These are phyloP conservation scores for Amphipoea oculea DNA, from an alignment of 2,888 invertebrate genomes.

Conservation along the genomic window DNA sequence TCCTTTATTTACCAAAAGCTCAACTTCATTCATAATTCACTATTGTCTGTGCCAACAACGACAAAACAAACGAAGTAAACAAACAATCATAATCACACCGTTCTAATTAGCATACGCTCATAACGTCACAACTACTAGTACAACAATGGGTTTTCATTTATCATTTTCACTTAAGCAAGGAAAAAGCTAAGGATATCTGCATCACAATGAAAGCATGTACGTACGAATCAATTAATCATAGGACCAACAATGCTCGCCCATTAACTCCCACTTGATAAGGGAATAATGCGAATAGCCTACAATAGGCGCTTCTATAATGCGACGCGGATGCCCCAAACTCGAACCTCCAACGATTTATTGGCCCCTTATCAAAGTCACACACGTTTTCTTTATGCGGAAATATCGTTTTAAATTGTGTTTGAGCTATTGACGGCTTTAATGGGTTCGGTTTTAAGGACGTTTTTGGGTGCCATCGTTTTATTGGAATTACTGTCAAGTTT, in stretches of 20 bases:
- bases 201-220: constrained; percentile 87
- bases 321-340: constrained; percentile 80
- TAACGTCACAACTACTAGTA: constrained; percentile 63
- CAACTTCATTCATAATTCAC: constrained; percentile 72
- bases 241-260: constrained; percentile 88
- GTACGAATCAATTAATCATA: constrained; percentile 89
- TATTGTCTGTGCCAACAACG: constrained; percentile 66
- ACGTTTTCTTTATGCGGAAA: constrained; percentile 76
- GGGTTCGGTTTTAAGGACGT: constrained; percentile 40
- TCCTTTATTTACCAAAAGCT: constrained; percentile 63
- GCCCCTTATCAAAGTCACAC: constrained; percentile 83
- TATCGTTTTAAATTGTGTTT: constrained; percentile 63
- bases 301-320: constrained; percentile 84
- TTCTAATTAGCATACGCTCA: constrained; percentile 76
- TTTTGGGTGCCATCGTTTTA: constrained; percentile 37
- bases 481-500: constrained; percentile 18
- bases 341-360: constrained; percentile 83
- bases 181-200: constrained; percentile 88
- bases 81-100: constrained; percentile 71
- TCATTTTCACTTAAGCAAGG: constrained; percentile 81
- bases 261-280: constrained; percentile 90
- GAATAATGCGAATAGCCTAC: constrained; percentile 87
- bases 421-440: constrained; percentile 58
- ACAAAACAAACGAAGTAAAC: constrained; percentile 59
- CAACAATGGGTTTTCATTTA: constrained; percentile 79